Evolutionary conservation across 2,113 vertebrate genomes (phyloP).

Genomic region (Meriones unguiculatus): DNA sequence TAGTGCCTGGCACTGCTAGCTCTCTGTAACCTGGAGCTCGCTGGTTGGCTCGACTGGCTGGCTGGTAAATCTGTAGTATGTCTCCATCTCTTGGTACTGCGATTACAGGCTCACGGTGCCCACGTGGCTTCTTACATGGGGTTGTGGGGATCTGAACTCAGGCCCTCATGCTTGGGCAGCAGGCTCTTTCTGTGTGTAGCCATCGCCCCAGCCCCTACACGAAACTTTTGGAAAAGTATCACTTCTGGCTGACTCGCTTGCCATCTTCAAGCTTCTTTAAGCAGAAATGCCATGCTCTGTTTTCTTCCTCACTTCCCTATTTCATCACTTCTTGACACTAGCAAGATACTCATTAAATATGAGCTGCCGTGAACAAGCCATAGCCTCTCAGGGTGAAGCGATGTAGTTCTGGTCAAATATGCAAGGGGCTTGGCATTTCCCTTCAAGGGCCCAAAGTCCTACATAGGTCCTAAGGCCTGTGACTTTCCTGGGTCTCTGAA

Average conservation of each 20-base stretch:
- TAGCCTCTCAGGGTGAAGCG: neutral
- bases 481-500: neutral
- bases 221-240: neutral
- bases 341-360: neutral
- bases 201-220: neutral
- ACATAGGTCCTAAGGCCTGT: neutral
- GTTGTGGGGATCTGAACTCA: neutral
- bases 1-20: neutral
- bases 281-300: neutral
- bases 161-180: neutral
- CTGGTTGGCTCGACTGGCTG: neutral
- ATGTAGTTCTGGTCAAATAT: neutral
- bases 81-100: neutral
- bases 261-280: slow-evolving; percentile 25
- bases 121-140: neutral
- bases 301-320: neutral
- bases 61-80: neutral
- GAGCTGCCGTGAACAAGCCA: neutral
- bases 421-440: neutral
- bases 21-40: neutral
- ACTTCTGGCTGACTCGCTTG: neutral
- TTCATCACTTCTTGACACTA: neutral
- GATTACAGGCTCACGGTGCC: neutral
- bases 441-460: neutral
- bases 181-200: neutral